Percentiles rank a stretch among this genome's conserved stretches.
These are phyloP conservation scores for Ferrisia virgata DNA, from an alignment of 2,888 invertebrate genomes.

Conservation along the genomic window DNA sequence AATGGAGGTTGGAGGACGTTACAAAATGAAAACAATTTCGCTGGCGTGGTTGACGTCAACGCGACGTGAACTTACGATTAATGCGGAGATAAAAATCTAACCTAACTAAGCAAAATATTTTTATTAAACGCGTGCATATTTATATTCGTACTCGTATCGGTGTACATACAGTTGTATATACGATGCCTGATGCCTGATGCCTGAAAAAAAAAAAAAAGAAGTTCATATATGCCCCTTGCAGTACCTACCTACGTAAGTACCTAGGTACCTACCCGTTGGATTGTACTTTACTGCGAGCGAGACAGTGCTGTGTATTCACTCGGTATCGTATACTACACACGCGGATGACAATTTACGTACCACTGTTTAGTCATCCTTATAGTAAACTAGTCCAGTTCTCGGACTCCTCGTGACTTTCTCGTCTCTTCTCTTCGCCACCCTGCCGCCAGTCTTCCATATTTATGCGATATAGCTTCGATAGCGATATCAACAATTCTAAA, in stretches of 20 bases:
- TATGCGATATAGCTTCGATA: constrained; percentile 32
- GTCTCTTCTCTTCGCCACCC: background rate
- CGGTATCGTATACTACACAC: background rate
- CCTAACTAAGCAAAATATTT: background rate
- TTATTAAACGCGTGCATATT: no score
- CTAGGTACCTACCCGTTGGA: no score
- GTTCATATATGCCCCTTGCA: no score
- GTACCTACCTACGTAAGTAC: no score
- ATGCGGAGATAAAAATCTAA: background rate
- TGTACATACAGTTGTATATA: no score
- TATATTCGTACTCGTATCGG: no score
- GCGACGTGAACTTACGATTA: background rate
- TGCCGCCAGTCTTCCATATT: background rate
- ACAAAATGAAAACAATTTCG: background rate
- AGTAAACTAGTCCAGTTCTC: constrained; percentile 36
- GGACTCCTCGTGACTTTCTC: constrained; percentile 40
- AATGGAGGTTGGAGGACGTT: background rate
- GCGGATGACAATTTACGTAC: constrained; percentile 1
- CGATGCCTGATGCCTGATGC: no score
- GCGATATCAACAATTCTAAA: constrained; percentile 40
- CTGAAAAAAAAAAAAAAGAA: no score
- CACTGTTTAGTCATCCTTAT: constrained; percentile 37
- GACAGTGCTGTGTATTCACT: no score
- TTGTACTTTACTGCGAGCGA: no score
- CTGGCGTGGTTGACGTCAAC: background rate